Evolutionary conservation across 2,797 vertebrate species (phyloP).

Genomic region (Oophaga sylvatica): DNA sequence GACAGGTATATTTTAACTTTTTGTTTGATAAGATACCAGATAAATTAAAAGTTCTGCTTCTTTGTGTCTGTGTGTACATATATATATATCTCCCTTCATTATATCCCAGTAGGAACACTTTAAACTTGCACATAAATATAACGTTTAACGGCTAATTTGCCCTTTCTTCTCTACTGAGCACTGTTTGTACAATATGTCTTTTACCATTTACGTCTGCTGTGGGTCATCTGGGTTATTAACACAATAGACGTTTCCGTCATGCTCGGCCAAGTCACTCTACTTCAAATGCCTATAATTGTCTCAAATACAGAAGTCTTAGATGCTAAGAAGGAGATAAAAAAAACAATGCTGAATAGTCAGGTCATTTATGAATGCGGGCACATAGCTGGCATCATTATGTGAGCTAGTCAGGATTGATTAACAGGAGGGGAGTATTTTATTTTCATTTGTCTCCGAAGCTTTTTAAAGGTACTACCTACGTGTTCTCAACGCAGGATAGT

Average conservation of each 20-base stretch:
- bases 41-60: no score
- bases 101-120: background rate
- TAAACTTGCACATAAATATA: background rate
- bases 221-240: slow-evolving; percentile 11
- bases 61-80: background rate
- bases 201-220: slow-evolving; percentile 4
- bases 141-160: background rate
- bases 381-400: background rate
- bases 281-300: slow-evolving; percentile 9
- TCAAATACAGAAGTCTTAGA: background rate
- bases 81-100: no score
- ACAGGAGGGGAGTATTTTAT: background rate
- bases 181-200: background rate
- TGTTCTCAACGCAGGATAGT: background rate
- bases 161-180: background rate
- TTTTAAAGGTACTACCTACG: background rate
- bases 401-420: background rate
- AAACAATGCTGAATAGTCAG: background rate
- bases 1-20: no score
- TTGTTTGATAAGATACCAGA: no score
- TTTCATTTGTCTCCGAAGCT: background rate
- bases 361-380: background rate
- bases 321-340: slow-evolving; percentile 7
- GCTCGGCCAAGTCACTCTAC: slow-evolving; percentile 13
- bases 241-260: slow-evolving; percentile 30